Evolutionary conservation across 2,888 invertebrate genomes (phyloP).

Genomic region (Oasisia sp.): DNA sequence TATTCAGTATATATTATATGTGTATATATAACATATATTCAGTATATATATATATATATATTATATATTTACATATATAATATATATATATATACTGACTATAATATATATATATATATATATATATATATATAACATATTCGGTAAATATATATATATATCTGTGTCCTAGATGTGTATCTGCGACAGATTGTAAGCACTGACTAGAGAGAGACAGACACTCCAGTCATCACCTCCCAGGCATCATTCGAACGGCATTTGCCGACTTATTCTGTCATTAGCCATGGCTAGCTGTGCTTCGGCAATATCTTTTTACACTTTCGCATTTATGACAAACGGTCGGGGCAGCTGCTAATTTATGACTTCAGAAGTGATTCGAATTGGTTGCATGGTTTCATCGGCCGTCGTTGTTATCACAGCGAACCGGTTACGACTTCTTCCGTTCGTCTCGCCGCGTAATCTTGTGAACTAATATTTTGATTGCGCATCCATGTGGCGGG

Average conservation of each 20-base stretch:
- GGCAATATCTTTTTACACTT: background rate
- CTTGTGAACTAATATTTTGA: constrained; percentile 17
- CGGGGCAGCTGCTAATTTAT: background rate
- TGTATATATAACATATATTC: too few species aligned
- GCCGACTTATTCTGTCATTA: background rate
- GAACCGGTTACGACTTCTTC: background rate
- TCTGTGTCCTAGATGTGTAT: background rate
- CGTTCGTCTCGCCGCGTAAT: background rate
- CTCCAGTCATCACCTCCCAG: background rate
- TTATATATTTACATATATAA: too few species aligned
- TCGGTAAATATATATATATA: background rate
- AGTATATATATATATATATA: too few species aligned
- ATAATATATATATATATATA: too few species aligned
- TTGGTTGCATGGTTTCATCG: constrained; percentile 9
- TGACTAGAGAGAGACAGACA: background rate
- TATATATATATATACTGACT: too few species aligned
- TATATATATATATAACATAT: too few species aligned
- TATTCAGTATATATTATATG: too few species aligned
- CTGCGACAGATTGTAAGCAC: background rate
- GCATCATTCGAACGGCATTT: background rate
- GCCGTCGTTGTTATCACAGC: background rate
- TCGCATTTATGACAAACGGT: background rate
- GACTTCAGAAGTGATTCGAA: constrained; percentile 5
- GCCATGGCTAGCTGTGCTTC: background rate
- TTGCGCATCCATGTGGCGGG: background rate